These are phyloP conservation scores for Pteropus alecto DNA, from an alignment of 2,113 vertebrate genomes.

Conservation along the genomic window DNA sequence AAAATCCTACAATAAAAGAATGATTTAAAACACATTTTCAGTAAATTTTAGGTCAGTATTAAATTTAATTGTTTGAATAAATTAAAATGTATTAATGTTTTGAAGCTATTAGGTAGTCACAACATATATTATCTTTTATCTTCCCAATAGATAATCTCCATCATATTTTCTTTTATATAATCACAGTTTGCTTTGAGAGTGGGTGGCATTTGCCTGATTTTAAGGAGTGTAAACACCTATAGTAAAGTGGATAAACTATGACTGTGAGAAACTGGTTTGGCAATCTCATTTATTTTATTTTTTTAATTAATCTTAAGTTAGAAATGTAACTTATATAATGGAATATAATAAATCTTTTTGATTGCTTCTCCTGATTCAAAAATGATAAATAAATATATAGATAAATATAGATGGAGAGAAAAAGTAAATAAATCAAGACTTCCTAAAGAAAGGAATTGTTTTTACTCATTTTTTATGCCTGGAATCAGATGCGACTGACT, in stretches of 20 bases:
- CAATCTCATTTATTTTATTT: neutral
- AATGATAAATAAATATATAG: neutral
- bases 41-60: neutral
- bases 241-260: neutral
- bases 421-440: neutral
- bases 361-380: neutral
- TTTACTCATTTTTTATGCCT: neutral
- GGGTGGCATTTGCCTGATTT: neutral
- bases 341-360: neutral
- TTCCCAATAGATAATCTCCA: neutral
- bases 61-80: neutral
- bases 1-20: neutral
- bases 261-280: neutral
- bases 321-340: neutral
- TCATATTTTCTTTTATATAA: neutral
- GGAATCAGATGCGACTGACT: neutral
- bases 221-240: neutral
- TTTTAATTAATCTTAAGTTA: neutral
- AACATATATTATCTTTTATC: neutral
- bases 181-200: neutral
- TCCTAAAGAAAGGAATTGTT: neutral
- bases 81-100: neutral
- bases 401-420: neutral
- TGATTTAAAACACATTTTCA: neutral
- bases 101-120: neutral